These are phyloP conservation scores for Leptinotarsa peninsularis DNA, from an alignment of 2,888 invertebrate species.

Conservation along the genomic window DNA sequence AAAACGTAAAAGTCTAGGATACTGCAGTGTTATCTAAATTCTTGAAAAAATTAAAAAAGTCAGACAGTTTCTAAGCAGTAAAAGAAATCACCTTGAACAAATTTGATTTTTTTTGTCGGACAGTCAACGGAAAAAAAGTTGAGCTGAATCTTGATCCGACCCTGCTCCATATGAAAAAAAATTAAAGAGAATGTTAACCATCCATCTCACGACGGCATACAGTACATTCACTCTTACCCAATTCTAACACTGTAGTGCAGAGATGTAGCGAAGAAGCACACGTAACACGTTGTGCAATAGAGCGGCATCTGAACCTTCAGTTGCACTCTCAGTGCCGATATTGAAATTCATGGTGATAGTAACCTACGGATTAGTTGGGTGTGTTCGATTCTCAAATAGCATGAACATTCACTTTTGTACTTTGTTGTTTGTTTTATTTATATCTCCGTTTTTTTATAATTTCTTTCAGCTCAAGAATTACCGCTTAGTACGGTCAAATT, in stretches of 20 bases:
- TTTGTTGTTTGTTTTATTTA: neutral
- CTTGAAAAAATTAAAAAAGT: no score
- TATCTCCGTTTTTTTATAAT: neutral
- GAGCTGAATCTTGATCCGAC: neutral
- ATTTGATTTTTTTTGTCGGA: no score
- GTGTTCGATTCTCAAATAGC: neutral
- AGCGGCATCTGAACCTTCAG: constrained; percentile 3
- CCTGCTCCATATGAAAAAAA: neutral
- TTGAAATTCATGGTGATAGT: neutral
- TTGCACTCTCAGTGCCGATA: neutral
- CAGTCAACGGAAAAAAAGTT: no score
- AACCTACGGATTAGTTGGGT: neutral
- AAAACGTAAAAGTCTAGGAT: no score
- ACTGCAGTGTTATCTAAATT: no score
- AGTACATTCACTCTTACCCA: constrained; percentile 3
- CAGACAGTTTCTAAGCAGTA: no score
- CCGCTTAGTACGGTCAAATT: no score
- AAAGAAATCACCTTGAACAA: no score
- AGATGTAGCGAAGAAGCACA: neutral
- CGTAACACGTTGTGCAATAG: constrained; percentile 3
- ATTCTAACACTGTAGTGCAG: neutral
- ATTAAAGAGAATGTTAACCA: neutral
- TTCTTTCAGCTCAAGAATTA: no score
- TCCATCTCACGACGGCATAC: neutral
- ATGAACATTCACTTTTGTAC: neutral